Evolutionary conservation across 2,888 invertebrate genomes (phyloP).

Genomic region (Reticulitermes lucifugus): DNA sequence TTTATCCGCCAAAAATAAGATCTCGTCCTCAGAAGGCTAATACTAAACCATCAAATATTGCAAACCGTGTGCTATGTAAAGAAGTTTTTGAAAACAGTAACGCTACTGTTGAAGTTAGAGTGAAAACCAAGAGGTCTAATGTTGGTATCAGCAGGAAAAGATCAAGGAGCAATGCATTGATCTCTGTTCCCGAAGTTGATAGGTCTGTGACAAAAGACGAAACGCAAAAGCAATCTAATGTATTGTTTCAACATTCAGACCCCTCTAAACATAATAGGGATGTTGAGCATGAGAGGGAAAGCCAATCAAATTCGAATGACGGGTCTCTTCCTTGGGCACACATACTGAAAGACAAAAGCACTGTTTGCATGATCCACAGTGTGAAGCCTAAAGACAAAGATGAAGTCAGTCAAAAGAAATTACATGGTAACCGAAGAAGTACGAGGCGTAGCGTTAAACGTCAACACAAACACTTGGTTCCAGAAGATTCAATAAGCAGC

Average conservation of each 20-base stretch:
- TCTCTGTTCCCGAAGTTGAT: not conserved
- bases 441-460: not conserved
- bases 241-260: not conserved
- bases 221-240: not conserved
- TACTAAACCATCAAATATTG: not conserved
- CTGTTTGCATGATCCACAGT: not conserved
- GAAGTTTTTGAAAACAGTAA: slow-evolving; percentile 28
- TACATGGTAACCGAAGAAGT: not conserved
- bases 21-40: not conserved
- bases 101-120: slow-evolving; percentile 34
- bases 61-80: not conserved
- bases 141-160: slow-evolving; percentile 5
- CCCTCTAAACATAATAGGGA: not conserved
- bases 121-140: slow-evolving; percentile 1
- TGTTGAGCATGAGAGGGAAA: not conserved
- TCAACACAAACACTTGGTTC: not conserved
- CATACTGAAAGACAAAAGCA: slow-evolving; percentile 23
- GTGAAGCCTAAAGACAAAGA: not conserved
- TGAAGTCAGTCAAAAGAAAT: not conserved
- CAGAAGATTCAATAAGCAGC: not conserved
- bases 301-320: not conserved
- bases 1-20: not conserved
- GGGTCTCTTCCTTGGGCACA: not conserved
- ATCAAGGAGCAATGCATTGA: not conserved
- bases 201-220: not conserved